Conservation (phyloP, 2,888 invertebrate species). For the Creontiades dilutus region DNA sequence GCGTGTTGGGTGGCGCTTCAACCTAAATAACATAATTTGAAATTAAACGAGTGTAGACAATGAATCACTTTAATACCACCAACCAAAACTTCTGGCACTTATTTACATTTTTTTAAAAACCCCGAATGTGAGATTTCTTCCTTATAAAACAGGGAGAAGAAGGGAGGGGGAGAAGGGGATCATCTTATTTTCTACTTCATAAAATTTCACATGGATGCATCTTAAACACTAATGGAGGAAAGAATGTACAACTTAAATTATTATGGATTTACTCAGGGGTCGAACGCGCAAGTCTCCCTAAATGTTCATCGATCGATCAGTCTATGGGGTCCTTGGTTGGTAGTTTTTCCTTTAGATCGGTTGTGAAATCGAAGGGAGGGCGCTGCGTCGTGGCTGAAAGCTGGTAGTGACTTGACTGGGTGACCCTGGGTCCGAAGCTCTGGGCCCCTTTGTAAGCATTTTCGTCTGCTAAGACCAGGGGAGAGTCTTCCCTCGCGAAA, state of each 20-base stretch:
- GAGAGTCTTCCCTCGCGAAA: neutral
- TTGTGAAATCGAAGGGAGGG: neutral
- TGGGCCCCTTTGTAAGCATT: slow-evolving; percentile 2
- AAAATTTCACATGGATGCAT: slow-evolving; percentile 10
- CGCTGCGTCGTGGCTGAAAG: neutral
- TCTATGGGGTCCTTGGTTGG: neutral
- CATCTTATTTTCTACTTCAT: slow-evolving; percentile 18
- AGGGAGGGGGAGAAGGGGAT: no score
- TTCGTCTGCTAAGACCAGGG: neutral
- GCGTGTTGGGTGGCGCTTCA: no score
- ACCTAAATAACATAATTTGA: no score
- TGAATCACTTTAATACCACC: neutral
- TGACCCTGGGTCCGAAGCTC: slow-evolving; percentile 16
- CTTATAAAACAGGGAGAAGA: neutral
- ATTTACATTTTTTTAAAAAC: slow-evolving; percentile 15
- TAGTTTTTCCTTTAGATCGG: neutral
- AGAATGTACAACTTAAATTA: slow-evolving; percentile 2
- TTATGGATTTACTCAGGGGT: slow-evolving; percentile 11
- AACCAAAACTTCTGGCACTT: neutral
- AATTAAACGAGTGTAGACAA: neutral
- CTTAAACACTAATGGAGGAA: slow-evolving; percentile 4
- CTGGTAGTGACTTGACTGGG: slow-evolving; percentile 4
- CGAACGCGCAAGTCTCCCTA: neutral
- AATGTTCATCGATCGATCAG: neutral
- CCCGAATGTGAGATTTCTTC: neutral